phyloP scores from a whole-genome alignment of 2,113 vertebrate species.

The Meriones unguiculatus region DNA sequence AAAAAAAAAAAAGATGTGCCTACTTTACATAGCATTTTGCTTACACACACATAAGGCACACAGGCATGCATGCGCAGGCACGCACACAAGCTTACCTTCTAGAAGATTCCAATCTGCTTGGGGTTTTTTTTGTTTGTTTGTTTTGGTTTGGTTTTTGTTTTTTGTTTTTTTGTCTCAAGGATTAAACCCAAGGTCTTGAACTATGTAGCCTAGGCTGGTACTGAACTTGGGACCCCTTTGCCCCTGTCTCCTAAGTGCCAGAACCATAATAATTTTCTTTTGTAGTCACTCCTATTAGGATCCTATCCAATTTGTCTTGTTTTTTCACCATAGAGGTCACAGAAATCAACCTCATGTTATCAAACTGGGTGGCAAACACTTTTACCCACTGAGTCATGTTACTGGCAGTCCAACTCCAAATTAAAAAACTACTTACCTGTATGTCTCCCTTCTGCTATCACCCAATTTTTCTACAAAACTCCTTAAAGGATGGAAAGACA shows the following conservation, averaged over 20 bases:
- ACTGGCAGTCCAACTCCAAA: not conserved
- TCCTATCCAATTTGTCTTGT: not conserved
- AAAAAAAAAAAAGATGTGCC: too few relatives aligned
- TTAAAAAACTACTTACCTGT: not conserved
- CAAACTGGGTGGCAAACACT: not conserved
- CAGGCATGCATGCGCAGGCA: too few relatives aligned
- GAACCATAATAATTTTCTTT: not conserved
- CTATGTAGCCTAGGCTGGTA: not conserved
- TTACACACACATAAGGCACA: not conserved
- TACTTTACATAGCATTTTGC: not conserved
- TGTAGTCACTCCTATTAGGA: conserved; percentile 31
- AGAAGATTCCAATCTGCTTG: not conserved
- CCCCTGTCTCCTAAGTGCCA: not conserved
- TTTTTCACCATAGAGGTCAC: not conserved
- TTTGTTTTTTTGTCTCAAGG: not conserved
- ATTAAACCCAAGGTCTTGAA: not conserved
- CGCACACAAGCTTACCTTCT: too few relatives aligned
- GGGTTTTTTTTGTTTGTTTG: not conserved
- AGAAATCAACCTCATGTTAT: not conserved
- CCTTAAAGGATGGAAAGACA: not conserved
- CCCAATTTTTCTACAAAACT: conserved; percentile 2
- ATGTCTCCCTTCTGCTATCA: not conserved
- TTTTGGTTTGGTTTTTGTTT: not conserved
- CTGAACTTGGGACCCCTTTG: not conserved
- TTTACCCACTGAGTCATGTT: not conserved